phyloP scores from a whole-genome alignment of 2,113 vertebrate species.

The Opisthocomus hoazin region DNA sequence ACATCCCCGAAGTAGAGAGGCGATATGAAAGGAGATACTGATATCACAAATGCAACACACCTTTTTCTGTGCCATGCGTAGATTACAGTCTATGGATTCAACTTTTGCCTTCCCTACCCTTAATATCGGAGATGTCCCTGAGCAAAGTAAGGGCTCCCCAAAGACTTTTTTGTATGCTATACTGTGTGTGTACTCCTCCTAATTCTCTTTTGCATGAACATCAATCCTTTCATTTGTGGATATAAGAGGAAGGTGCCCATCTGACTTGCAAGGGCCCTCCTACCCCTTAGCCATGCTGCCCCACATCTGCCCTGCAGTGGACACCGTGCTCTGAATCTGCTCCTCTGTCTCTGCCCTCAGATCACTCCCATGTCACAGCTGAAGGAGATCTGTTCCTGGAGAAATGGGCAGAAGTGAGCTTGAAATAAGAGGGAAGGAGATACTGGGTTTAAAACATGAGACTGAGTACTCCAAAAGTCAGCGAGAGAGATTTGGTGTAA shows the following conservation, averaged over 20 bases:
- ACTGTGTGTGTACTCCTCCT: neutral
- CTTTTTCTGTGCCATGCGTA: neutral
- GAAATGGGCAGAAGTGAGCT: neutral
- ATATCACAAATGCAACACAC: neutral
- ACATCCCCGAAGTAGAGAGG: neutral
- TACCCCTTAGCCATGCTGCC: neutral
- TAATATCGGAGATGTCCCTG: neutral
- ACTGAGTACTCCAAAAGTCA: neutral
- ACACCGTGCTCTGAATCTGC: neutral
- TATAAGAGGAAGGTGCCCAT: neutral
- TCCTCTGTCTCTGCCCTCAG: neutral
- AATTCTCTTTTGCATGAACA: neutral
- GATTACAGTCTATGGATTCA: neutral
- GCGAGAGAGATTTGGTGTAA: neutral
- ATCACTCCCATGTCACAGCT: neutral
- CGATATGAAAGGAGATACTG: neutral
- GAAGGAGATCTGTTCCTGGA: neutral
- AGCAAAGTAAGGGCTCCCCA: neutral
- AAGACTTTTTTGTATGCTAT: neutral
- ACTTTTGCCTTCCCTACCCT: neutral
- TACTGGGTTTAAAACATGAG: neutral
- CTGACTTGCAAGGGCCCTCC: neutral
- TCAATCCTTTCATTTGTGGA: neutral
- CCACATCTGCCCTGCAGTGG: neutral
- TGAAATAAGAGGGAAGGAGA: neutral